A percentile compares a stretch with the other conserved stretches of the same genome.
phyloP scores from a whole-genome alignment of 2,797 vertebrate species.

The Odontamblyopus lacepedii region DNA sequence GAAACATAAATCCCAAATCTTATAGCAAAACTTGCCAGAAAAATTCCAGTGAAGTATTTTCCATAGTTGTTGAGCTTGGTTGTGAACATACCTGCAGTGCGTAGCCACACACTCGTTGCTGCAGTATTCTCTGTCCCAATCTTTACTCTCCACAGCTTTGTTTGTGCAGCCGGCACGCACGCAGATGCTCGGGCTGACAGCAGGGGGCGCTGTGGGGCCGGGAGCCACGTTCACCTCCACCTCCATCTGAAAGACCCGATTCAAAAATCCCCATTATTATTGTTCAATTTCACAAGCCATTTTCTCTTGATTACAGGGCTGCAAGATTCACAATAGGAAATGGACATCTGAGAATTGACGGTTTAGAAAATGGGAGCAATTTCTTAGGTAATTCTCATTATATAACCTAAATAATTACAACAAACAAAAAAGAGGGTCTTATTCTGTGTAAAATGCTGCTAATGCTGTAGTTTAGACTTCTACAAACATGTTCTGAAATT shows the following conservation, averaged over 20 bases:
- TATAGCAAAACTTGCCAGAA: too few relatives aligned
- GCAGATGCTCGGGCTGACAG: slow-evolving; percentile 75
- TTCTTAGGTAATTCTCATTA: not conserved
- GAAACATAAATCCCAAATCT: too few relatives aligned
- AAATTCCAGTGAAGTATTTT: too few relatives aligned
- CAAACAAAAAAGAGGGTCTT: not conserved
- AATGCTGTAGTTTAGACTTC: not conserved
- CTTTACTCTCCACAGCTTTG: slow-evolving; percentile 83
- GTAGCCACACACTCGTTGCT: slow-evolving; percentile 92
- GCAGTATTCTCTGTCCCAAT: slow-evolving; percentile 93
- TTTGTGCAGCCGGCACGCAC: slow-evolving; percentile 89
- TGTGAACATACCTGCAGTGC: slow-evolving; percentile 84
- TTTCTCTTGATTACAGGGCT: not conserved
- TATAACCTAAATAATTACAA: not conserved
- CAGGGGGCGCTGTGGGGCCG: slow-evolving; percentile 38
- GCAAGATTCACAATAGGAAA: not conserved
- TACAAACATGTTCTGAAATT: not conserved
- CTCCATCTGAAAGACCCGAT: slow-evolving; percentile 77
- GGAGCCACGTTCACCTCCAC: slow-evolving; percentile 86
- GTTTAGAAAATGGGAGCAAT: not conserved
- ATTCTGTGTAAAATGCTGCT: not conserved
- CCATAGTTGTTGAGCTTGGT: not conserved
- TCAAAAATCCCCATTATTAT: not conserved
- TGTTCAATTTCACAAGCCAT: not conserved
- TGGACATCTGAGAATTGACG: not conserved